These are phyloP conservation scores for Erythrolamprus reginae DNA, from an alignment of 2,113 vertebrate genomes.

Conservation along the genomic window DNA sequence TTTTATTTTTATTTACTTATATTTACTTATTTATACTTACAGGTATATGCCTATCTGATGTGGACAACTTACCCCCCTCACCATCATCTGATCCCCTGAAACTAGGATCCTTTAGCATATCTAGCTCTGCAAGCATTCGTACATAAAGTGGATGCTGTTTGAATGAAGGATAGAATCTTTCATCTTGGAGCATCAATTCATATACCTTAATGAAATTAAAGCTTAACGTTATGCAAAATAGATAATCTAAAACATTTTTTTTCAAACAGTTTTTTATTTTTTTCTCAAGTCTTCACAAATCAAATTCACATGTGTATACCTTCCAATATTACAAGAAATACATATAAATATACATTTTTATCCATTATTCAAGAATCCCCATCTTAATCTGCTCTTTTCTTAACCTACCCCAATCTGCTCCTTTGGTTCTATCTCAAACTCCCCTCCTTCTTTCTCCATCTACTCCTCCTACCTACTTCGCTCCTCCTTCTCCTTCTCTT, in stretches of 20 bases:
- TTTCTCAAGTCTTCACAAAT: too few species aligned
- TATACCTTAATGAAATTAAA: conserved; percentile 82
- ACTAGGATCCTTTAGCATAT: conserved; percentile 98
- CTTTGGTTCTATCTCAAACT: too few species aligned
- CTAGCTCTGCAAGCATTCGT: conserved; percentile 94
- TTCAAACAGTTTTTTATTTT: too few species aligned
- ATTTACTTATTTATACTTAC: background rate
- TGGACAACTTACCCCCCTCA: conserved; percentile 76
- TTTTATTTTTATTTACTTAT: background rate
- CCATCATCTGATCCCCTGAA: conserved; percentile 95
- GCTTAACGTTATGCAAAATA: background rate
- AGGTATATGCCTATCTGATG: background rate
- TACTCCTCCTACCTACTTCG: too few species aligned
- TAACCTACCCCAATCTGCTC: too few species aligned
- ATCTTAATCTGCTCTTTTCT: too few species aligned
- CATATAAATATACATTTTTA: too few species aligned
- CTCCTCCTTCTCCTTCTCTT: too few species aligned
- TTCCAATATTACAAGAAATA: too few species aligned
- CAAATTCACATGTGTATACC: too few species aligned
- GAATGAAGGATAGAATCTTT: conserved; percentile 95
- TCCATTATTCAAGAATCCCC: too few species aligned
- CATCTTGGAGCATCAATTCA: conserved; percentile 92
- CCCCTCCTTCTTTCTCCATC: too few species aligned
- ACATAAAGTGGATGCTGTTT: conserved; percentile 93
- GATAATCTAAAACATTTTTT: background rate